Conservation (phyloP, 2,797 vertebrate species). For the Pristis pectinata region DNA sequence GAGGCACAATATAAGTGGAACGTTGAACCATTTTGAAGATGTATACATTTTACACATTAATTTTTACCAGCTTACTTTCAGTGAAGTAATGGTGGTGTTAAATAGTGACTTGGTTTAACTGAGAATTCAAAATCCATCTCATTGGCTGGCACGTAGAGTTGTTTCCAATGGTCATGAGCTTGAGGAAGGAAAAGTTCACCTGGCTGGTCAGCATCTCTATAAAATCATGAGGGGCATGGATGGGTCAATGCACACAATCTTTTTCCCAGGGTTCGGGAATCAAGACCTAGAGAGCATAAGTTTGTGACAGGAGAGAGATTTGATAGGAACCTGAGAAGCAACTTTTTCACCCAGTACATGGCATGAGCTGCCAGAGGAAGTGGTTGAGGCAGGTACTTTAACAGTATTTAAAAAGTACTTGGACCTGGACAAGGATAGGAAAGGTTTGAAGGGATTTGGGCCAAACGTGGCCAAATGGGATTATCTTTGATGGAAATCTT, state of each 20-base stretch:
- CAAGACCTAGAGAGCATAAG: too few relatives aligned
- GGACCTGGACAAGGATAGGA: too few relatives aligned
- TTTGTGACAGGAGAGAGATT: too few relatives aligned
- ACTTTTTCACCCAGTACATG: too few relatives aligned
- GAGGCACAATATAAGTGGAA: too few relatives aligned
- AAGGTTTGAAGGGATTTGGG: too few relatives aligned
- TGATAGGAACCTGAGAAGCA: too few relatives aligned
- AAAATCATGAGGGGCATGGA: neutral
- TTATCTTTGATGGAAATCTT: too few relatives aligned
- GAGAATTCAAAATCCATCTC: neutral
- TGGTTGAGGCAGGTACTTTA: too few relatives aligned
- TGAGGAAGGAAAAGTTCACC: neutral
- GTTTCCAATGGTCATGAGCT: neutral
- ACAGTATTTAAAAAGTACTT: too few relatives aligned
- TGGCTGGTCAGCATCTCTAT: neutral
- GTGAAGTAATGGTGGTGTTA: neutral
- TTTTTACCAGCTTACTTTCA: neutral
- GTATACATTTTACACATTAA: neutral
- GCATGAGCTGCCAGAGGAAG: too few relatives aligned
- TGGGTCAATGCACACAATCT: neutral
- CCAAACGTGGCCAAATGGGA: too few relatives aligned
- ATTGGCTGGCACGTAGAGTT: neutral
- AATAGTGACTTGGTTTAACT: neutral
- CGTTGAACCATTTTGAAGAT: neutral
- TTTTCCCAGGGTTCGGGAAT: neutral